These are phyloP conservation scores for Gephyroberyx darwinii DNA, from an alignment of 2,797 vertebrate species.

Conservation along the genomic window DNA sequence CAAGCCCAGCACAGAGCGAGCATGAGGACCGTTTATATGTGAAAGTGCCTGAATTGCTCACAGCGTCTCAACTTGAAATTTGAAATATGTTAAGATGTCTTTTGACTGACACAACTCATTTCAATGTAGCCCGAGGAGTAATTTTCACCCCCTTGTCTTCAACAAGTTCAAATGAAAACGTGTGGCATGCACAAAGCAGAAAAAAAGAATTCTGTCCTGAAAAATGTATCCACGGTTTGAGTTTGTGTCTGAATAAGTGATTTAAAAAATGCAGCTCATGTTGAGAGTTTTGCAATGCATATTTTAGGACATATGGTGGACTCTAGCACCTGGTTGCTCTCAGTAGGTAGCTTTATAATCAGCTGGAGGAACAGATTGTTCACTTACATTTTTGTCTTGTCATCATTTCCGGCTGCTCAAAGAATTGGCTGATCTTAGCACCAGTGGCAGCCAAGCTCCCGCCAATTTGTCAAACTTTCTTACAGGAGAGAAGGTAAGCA, in stretches of 20 bases:
- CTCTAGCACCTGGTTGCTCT: conserved; percentile 49
- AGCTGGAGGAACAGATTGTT: conserved; percentile 74
- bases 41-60: neutral
- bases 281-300: conserved; percentile 11
- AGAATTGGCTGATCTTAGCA: conserved; percentile 67
- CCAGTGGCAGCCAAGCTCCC: conserved; percentile 49
- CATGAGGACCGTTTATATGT: neutral
- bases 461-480: conserved; percentile 62
- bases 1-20: too few species aligned
- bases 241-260: neutral
- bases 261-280: conserved; percentile 13
- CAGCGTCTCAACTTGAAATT: conserved; percentile 2
- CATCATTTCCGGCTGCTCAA: conserved; percentile 68
- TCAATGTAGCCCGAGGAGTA: neutral
- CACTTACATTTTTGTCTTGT: conserved; percentile 67
- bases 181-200: neutral
- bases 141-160: conserved; percentile 5
- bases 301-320: conserved; percentile 44
- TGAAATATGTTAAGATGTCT: neutral
- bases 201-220: neutral
- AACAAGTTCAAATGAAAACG: neutral
- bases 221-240: neutral
- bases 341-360: conserved; percentile 60
- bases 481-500: conserved; percentile 39
- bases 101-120: neutral